Conservation (phyloP, 2,888 invertebrate species). For the Erebia epiphron region DNA sequence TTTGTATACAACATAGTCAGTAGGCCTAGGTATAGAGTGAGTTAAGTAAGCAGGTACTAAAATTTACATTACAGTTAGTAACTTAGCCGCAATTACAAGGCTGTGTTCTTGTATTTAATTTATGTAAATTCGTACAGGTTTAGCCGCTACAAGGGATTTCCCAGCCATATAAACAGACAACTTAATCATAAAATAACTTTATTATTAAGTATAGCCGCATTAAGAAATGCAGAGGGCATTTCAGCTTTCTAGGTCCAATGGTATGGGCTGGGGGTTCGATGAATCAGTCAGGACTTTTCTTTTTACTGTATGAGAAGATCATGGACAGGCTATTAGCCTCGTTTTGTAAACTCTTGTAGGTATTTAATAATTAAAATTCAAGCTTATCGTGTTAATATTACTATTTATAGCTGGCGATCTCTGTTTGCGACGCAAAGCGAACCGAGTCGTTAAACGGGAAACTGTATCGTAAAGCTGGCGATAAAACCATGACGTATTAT, state of each 20-base stretch:
- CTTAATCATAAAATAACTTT: conserved; percentile 13
- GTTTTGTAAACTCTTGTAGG: neutral
- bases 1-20: no score
- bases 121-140: conserved; percentile 15
- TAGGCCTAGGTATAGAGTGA: neutral
- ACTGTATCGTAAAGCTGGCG: conserved; percentile 39
- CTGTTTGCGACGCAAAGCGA: conserved; percentile 28
- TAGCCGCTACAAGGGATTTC: conserved; percentile 5
- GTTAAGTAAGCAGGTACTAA: neutral
- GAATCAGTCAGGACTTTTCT: neutral
- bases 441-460: conserved; percentile 36
- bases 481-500: conserved; percentile 39
- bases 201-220: neutral
- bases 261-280: no score
- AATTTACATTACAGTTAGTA: neutral
- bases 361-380: conserved; percentile 6
- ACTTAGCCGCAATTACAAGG: neutral
- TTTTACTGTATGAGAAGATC: neutral
- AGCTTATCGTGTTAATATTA: neutral
- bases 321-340: neutral
- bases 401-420: conserved; percentile 36
- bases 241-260: no score
- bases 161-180: conserved; percentile 3
- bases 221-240: neutral
- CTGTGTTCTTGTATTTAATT: neutral